Conservation (phyloP, 2,113 vertebrate species). For the Rhynchomys soricoides region DNA sequence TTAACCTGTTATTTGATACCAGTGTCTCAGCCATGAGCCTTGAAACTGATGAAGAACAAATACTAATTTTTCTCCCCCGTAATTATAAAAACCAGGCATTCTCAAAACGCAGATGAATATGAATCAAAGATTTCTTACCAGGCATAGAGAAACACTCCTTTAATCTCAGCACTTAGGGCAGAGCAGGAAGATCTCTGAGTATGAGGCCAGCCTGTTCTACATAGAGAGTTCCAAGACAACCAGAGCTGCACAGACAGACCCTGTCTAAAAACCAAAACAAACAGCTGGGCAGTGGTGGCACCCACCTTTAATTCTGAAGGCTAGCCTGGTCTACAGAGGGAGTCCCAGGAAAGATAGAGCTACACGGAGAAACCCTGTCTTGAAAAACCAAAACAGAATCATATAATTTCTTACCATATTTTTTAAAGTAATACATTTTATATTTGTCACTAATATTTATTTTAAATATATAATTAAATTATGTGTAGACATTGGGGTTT, state of each 20-base stretch:
- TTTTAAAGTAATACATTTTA: background rate
- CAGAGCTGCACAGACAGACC: background rate
- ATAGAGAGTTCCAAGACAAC: background rate
- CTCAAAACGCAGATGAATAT: background rate
- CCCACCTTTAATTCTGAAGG: background rate
- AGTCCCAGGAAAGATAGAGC: background rate
- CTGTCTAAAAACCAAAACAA: background rate
- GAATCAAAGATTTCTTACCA: background rate
- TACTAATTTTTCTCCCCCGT: background rate
- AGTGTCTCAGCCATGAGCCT: background rate
- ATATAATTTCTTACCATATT: background rate
- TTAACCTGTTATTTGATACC: background rate
- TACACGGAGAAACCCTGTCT: background rate
- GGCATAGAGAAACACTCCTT: background rate
- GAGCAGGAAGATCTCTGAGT: background rate
- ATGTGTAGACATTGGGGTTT: background rate
- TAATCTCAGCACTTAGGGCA: background rate
- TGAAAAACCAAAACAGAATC: background rate
- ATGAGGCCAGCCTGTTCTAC: background rate
- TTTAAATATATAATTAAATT: background rate
- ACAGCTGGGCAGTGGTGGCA: background rate
- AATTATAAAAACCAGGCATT: background rate
- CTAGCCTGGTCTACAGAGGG: background rate
- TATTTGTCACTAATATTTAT: background rate
- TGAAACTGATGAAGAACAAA: background rate